These are phyloP conservation scores for Philonicus albiceps DNA, from an alignment of 2,888 invertebrate species.

Conservation along the genomic window DNA sequence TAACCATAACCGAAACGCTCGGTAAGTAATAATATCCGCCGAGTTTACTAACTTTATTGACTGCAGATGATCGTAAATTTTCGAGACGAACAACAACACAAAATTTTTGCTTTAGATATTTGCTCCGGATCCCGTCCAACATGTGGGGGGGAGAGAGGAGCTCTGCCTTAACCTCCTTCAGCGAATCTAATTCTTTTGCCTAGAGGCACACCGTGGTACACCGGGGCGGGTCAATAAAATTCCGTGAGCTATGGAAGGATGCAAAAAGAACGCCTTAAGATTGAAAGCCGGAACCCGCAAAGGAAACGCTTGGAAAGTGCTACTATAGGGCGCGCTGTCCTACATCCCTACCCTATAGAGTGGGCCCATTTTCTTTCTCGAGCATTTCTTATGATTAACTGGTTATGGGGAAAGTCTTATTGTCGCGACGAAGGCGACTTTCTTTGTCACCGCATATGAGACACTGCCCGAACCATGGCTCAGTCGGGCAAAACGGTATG, in stretches of 20 bases:
- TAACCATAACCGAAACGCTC: conserved; percentile 45
- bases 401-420: conserved; percentile 21
- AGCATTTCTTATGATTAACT: conserved; percentile 14
- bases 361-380: neutral
- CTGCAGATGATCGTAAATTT: conserved; percentile 49
- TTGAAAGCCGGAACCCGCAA: conserved; percentile 4
- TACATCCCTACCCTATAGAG: neutral
- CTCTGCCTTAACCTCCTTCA: neutral
- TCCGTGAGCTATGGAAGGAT: conserved; percentile 21
- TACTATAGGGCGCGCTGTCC: neutral
- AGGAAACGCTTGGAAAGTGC: conserved; percentile 6
- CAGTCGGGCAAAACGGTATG: neutral
- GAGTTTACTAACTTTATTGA: conserved; percentile 47
- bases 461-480: neutral
- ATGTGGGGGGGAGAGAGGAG: too few species aligned
- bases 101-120: conserved; percentile 42
- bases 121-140: neutral
- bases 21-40: conserved; percentile 45
- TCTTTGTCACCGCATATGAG: conserved; percentile 32
- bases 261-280: conserved; percentile 19
- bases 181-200: conserved; percentile 42
- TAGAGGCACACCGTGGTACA: conserved; percentile 34
- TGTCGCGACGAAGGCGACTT: conserved; percentile 12
- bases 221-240: conserved; percentile 32
- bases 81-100: conserved; percentile 45